Conservation (phyloP, 2,113 vertebrate genomes). For the Eulemur rufifrons region DNA sequence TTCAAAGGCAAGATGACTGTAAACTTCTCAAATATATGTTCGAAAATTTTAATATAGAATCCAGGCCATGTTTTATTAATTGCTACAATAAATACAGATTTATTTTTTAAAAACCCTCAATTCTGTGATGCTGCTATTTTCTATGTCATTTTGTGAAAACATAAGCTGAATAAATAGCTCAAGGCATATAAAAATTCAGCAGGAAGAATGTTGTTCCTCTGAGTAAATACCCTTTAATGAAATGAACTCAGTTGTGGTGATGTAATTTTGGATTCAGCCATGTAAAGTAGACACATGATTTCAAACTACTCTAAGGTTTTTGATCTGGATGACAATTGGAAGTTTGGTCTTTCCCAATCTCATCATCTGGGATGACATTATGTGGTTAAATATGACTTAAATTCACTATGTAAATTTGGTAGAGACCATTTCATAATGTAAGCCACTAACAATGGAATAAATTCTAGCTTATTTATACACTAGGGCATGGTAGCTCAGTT, state of each 20-base stretch:
- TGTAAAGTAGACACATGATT: conserved; percentile 46
- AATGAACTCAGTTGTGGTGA: conserved; percentile 15
- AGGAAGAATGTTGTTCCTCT: not conserved
- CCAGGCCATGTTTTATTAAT: not conserved
- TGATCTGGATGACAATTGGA: conserved; percentile 58
- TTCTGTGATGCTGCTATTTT: not conserved
- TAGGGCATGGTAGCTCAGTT: conserved; percentile 74
- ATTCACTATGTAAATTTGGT: conserved; percentile 66
- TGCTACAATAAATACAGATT: conserved; percentile 12
- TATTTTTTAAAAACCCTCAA: not conserved
- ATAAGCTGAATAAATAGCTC: conserved; percentile 41
- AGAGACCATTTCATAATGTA: conserved; percentile 68
- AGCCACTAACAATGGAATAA: conserved; percentile 78
- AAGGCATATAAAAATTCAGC: not conserved
- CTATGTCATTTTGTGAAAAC: not conserved
- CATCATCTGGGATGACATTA: conserved; percentile 53
- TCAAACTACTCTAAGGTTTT: conserved; percentile 54
- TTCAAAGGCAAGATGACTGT: not conserved
- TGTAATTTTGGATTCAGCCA: conserved; percentile 37
- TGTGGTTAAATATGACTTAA: conserved; percentile 72
- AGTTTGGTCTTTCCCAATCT: conserved; percentile 56
- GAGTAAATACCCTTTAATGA: conserved; percentile 51
- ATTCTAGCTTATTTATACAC: conserved; percentile 80
- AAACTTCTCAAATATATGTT: not conserved
- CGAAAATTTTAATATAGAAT: not conserved